Evolutionary conservation across 2,113 vertebrate species (phyloP).

Genomic region (Laticauda colubrina): DNA sequence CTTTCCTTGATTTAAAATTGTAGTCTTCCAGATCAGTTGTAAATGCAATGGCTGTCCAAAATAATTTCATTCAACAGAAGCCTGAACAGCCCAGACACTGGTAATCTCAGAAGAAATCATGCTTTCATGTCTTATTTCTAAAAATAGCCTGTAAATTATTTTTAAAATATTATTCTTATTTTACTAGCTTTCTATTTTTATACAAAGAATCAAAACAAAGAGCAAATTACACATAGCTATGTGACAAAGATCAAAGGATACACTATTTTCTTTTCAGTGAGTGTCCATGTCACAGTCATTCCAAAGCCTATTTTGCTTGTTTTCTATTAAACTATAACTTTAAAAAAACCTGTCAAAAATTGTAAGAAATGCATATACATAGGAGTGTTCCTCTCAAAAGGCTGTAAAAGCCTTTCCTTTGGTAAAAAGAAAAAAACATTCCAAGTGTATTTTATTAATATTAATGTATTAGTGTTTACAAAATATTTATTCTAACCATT

Average conservation of each 20-base stretch:
- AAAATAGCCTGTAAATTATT: slow-evolving; percentile 31
- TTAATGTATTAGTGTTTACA: neutral
- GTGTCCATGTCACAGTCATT: neutral
- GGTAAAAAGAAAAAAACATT: neutral
- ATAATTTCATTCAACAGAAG: slow-evolving; percentile 31
- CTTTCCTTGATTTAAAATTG: slow-evolving; percentile 27
- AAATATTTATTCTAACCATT: neutral
- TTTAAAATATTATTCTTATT: slow-evolving; percentile 13
- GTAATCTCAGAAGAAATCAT: slow-evolving; percentile 27
- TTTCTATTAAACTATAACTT: neutral
- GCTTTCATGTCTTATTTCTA: slow-evolving; percentile 18
- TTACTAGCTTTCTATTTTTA: neutral
- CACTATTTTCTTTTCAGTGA: neutral
- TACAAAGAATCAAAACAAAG: slow-evolving; percentile 5
- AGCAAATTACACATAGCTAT: slow-evolving; percentile 7
- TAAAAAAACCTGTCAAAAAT: neutral
- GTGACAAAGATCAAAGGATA: slow-evolving; percentile 18
- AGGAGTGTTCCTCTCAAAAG: neutral
- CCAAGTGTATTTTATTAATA: neutral
- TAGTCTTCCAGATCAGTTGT: slow-evolving; percentile 36
- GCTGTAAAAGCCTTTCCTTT: neutral
- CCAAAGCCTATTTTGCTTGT: neutral
- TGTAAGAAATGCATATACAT: neutral
- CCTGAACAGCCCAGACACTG: slow-evolving; percentile 29
- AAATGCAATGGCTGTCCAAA: slow-evolving; percentile 39